Evolutionary conservation across 2,888 invertebrate genomes (phyloP), one percentile per base, ranked within the genome.

Genomic region (Hymenopus coronatus): DNA sequence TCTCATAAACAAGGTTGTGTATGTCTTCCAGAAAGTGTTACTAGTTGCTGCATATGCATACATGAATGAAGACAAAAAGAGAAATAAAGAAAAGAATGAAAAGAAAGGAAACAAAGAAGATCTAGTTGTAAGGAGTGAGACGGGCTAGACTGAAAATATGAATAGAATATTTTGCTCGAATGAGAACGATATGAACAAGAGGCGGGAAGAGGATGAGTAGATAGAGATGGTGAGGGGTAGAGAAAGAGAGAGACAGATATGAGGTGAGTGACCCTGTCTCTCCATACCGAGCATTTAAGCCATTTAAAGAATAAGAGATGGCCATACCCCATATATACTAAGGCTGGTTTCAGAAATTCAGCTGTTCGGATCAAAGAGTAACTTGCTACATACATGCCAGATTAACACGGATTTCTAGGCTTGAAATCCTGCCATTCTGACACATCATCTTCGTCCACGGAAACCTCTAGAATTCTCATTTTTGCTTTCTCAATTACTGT

Each of bases 251-350:
- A 70, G 86, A 28, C 54, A 25, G 88, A 87, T 14, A 84, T 54
- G 27, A 87, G 87, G 88, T 87, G 89, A 90, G 87, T 87, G 89
- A 88, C 88, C 88, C 84, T 46, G 6, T 54, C 54, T 70, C 54
- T 70, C 54, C 25, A 25, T 25, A 70, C 54, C 54, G 54, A 70
- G 82, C 89, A 88, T 89, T 89, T 88, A 87, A 84, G 83, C 83
- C 89, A 89, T 87, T 87, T 87, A 86, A 86, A 86, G 54, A 15
- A 70, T 25, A 70, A 70, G 54, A 70, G 54, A 70, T 15, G 54
- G 20, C 54, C 54, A 70, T 20, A 70, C 20, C 54, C 54, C 54
- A 70, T 20, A 70, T 25, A 6, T 4, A 20, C 20, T 70, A 70
- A 70, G 54, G 54, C 54, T 70, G 54, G 54, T 70, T 70, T 70